A percentile compares a stretch with the other conserved stretches of the same genome.
phyloP scores from a whole-genome alignment of 2,888 invertebrate genomes.

The Drosophila birchii region DNA sequence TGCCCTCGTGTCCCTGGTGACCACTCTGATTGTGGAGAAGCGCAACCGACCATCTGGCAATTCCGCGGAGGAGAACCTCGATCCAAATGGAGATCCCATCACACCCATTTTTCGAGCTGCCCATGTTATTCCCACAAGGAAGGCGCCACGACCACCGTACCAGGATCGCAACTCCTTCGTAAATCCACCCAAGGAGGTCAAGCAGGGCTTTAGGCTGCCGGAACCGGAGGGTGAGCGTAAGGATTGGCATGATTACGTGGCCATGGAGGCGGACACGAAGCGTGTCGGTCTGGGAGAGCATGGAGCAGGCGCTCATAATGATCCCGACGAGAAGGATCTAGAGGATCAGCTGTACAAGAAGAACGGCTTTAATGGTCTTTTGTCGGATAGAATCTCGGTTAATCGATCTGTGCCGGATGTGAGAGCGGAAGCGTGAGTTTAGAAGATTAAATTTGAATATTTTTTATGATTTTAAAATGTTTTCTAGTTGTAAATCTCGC shows the following conservation, averaged over 20 bases:
- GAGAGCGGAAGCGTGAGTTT: conserved; percentile 86
- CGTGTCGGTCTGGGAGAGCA: conserved; percentile 90
- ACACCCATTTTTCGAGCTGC: conserved; percentile 62
- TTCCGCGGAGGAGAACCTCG: conserved; percentile 49
- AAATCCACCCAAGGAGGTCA: conserved; percentile 12
- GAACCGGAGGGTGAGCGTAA: conserved; percentile 85
- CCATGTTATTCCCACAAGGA: conserved; percentile 58
- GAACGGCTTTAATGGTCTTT: conserved; percentile 97
- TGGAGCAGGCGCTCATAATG: conserved; percentile 88
- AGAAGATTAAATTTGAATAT: not conserved
- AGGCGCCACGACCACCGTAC: conserved; percentile 68
- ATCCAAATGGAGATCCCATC: conserved; percentile 74
- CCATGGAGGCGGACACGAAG: conserved; percentile 87
- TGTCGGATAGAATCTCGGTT: conserved; percentile 95
- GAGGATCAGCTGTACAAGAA: conserved; percentile 91
- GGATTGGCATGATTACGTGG: conserved; percentile 92
- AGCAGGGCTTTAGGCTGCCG: conserved; percentile 67
- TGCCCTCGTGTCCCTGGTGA: conserved; percentile 61
- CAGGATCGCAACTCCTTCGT: conserved; percentile 66
- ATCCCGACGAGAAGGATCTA: conserved; percentile 85
- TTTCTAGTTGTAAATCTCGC: conserved; percentile 74
- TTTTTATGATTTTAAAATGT: not conserved
- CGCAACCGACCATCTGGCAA: conserved; percentile 32
- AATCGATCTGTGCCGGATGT: conserved; percentile 93
- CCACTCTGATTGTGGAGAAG: conserved; percentile 69